phyloP scores from a whole-genome alignment of 2,113 vertebrate genomes.

The Mastomys coucha region DNA sequence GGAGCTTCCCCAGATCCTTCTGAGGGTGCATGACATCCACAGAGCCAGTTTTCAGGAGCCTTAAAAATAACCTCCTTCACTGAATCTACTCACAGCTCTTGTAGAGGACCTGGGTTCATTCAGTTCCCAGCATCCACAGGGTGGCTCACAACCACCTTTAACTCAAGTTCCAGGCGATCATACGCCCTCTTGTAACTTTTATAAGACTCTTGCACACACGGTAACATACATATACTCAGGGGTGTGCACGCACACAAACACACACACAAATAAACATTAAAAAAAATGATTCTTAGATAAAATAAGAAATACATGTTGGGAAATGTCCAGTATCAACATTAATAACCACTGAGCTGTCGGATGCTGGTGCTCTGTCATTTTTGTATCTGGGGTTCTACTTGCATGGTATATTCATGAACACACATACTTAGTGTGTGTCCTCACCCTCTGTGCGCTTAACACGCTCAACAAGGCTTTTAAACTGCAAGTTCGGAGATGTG shows the following conservation, averaged over 20 bases:
- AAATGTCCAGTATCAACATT: not conserved
- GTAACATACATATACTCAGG: not conserved
- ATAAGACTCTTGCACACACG: not conserved
- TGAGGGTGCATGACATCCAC: rapidly evolving
- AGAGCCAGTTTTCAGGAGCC: not conserved
- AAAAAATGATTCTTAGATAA: slow-evolving; percentile 42
- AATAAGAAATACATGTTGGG: not conserved
- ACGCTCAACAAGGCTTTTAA: not conserved
- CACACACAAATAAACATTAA: not conserved
- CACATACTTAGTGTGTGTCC: not conserved
- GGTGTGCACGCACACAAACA: not conserved
- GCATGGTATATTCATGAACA: not conserved
- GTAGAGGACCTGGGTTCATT: not conserved
- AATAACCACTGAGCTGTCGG: not conserved
- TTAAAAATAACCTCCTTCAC: slow-evolving; percentile 7
- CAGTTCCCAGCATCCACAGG: not conserved
- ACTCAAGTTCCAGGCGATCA: not conserved
- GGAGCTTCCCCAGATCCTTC: not conserved
- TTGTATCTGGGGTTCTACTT: not conserved
- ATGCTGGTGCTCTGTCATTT: not conserved
- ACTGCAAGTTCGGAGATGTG: not conserved
- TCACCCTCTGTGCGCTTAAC: not conserved
- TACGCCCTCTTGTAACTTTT: not conserved
- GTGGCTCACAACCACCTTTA: not conserved
- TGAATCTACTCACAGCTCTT: not conserved